phyloP scores from a whole-genome alignment of 2,113 vertebrate genomes.

The Murina feae region DNA sequence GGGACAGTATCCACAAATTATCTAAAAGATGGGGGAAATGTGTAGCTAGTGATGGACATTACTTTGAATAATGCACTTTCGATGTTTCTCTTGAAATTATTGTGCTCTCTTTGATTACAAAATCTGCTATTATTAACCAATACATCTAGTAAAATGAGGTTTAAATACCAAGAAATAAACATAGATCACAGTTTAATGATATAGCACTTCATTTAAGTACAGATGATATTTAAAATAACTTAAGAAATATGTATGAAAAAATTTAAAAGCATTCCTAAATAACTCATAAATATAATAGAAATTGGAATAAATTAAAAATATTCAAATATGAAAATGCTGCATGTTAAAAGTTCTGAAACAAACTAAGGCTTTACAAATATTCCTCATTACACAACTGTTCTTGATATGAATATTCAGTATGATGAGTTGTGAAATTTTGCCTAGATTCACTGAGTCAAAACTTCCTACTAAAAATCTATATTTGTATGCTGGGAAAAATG shows the following conservation, averaged over 20 bases:
- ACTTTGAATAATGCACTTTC: too few relatives aligned
- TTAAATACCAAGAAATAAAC: not conserved
- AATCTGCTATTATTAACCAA: too few relatives aligned
- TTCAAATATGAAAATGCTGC: not conserved
- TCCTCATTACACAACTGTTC: not conserved
- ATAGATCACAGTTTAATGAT: not conserved
- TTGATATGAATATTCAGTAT: not conserved
- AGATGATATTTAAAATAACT: not conserved
- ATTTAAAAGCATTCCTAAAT: not conserved
- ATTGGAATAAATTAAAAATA: not conserved
- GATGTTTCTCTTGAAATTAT: too few relatives aligned
- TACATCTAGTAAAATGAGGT: slow-evolving; percentile 4
- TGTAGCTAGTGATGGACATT: too few relatives aligned
- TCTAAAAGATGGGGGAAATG: too few relatives aligned
- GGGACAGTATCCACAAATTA: too few relatives aligned
- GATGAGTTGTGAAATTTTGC: not conserved
- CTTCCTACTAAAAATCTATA: not conserved
- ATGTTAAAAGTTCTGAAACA: not conserved
- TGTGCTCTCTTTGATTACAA: too few relatives aligned
- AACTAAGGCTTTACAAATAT: not conserved
- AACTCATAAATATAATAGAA: not conserved
- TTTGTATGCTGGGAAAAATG: not conserved
- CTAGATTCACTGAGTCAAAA: not conserved
- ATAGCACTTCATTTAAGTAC: not conserved
- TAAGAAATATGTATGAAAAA: not conserved